Percentiles rank a stretch among this genome's conserved stretches.
phyloP scores from a whole-genome alignment of 2,888 invertebrate genomes.

The Spilosoma lubricipeda region DNA sequence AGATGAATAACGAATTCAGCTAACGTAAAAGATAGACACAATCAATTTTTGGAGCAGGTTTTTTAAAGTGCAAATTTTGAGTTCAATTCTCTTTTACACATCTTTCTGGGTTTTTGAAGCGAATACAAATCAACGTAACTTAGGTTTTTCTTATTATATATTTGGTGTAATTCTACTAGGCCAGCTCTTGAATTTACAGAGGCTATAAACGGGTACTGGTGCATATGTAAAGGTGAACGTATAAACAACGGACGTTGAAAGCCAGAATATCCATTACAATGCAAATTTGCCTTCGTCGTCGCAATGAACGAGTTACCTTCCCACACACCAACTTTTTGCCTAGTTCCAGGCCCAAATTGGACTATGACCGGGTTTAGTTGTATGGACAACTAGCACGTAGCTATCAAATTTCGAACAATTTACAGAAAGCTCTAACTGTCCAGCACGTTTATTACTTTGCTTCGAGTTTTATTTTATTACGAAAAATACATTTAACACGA shows the following conservation, averaged over 20 bases:
- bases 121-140: no score
- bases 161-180: conserved; percentile 28
- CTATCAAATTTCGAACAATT: conserved; percentile 43
- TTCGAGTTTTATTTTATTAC: conserved; percentile 20
- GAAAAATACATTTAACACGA: conserved; percentile 25
- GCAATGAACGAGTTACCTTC: conserved; percentile 77
- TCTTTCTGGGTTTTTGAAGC: no score
- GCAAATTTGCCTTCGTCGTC: conserved; percentile 76
- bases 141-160: no score
- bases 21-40: no score
- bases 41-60: no score
- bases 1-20: no score
- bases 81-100: no score
- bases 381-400: conserved; percentile 45
- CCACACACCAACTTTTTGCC: conserved; percentile 74
- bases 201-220: conserved; percentile 56
- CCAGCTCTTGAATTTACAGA: conserved; percentile 53
- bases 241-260: conserved; percentile 66
- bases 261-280: conserved; percentile 79
- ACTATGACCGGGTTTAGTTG: conserved; percentile 69
- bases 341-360: conserved; percentile 70
- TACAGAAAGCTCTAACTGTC: conserved; percentile 30
- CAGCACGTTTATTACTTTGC: conserved; percentile 45
- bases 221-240: conserved; percentile 66
- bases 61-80: no score